A percentile compares a stretch with the other conserved stretches of the same genome.
These are phyloP conservation scores for Epicampocera succincta DNA, from an alignment of 2,888 invertebrate species.

Conservation along the genomic window DNA sequence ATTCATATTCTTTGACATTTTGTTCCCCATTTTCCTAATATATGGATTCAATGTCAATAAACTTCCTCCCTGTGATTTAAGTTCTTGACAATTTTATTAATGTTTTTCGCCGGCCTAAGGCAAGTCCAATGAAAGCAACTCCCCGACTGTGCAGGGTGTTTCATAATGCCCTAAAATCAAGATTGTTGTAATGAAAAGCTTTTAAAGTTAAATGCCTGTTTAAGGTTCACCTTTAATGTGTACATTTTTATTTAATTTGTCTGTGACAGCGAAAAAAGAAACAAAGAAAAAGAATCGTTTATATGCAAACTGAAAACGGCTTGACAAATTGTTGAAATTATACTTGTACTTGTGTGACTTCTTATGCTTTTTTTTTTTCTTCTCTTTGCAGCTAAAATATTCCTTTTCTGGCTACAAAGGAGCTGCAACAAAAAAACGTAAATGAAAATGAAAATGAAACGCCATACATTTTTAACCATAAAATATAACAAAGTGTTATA, in stretches of 20 bases:
- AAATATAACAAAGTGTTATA: conserved; percentile 2
- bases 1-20: too few species aligned
- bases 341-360: conserved; percentile 3
- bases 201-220: too few species aligned
- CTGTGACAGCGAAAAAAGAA: too few species aligned
- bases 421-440: not conserved
- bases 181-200: not conserved
- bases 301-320: conserved; percentile 52
- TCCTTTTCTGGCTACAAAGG: conserved; percentile 7
- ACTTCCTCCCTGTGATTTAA: too few species aligned
- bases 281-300: conserved; percentile 53
- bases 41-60: too few species aligned
- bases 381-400: conserved; percentile 11
- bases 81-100: too few species aligned
- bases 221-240: not conserved
- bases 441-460: conserved; percentile 2
- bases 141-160: too few species aligned
- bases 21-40: too few species aligned
- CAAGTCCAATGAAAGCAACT: too few species aligned
- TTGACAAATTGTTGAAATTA: conserved; percentile 62
- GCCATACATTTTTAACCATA: not conserved
- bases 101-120: too few species aligned
- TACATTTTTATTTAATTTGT: conserved; percentile 23
- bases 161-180: too few species aligned
- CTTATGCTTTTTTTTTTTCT: conserved; percentile 1